Evolutionary conservation across 2,113 vertebrate genomes (phyloP), one percentile per base, ranked within the genome.

Genomic region (Poeciliopsis retropinna): DNA sequence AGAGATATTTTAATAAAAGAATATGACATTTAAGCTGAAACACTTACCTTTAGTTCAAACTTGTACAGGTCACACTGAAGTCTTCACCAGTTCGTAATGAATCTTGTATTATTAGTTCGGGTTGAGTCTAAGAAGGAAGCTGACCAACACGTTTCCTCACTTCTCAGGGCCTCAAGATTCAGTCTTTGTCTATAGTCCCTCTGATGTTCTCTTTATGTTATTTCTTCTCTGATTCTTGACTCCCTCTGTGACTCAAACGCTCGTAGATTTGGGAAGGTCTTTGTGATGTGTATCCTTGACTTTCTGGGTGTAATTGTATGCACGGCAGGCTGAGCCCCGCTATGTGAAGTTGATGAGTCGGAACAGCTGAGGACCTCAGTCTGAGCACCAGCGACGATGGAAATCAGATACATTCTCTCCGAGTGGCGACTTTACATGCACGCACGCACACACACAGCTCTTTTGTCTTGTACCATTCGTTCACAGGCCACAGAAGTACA

Each of bases 351-450:
- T 92, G 94, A 94, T 81, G 78, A 86, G 85, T 89, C 71, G 77
- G 67, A 81, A 93, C 94, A 94, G 93, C 92, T 94, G 94, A 76
- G 81, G 81, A 84, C 80, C 79, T 88, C 68, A 71, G 75, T 72
- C 78, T 69, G 72, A 78, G 51, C 80, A 62, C 75, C 14, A 74
- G 91, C 88, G 90, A 91, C 76, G 83, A 78, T 66, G 85, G 91
- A 90, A 93, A 94, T 91, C 79, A 88, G 92, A 94, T 78, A 83
- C 85, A 15, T 78, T 73, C 60, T 70, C 74, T 83, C 72, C 34
- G 75, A 82, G 73, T 73, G 61, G 79, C 81, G 79, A 74, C 60
- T 71, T 80, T 61, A 76, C 70, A 75, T 47, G 67, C 65, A 77
- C 22, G 73, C 31, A 66, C 65, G 31, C 75, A 78, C 34, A 10